Evolutionary conservation across 2,888 invertebrate species (phyloP), one percentile per base, ranked within the genome.

Genomic region (Archips xylosteana): DNA sequence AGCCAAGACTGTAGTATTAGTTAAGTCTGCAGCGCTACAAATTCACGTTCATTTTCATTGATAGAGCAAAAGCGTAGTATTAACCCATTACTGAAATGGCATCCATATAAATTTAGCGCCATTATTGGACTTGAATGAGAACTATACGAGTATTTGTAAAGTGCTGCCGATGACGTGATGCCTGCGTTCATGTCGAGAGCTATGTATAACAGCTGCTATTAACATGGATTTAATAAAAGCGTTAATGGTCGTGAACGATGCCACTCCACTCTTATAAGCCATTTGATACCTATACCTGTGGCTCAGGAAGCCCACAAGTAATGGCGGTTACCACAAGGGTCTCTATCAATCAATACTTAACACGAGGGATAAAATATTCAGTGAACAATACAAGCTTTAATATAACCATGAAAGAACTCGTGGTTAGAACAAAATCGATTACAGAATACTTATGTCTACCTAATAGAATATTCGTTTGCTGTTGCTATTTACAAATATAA

Each of bases 231-330:
- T 61, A 73, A 73, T 69, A 69, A 64, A 62, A 69, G n/a, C 42
- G 10, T 45, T 68, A 73, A 73, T 51, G 59, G 73, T 9, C 23
- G 54, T n/a, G 49, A 73, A 59, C 59, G 68, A 66, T 47, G 47
- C 39, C 62, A 63, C 62, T 61, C 13, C n/a, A 23, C 54, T 47
- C 57, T 32, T 57, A 63, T 72, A 62, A 68, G 69, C 59, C 64
- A 64, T 73, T 64, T 64, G 63, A 64, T 69, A 64, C 23, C 23
- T 23, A 23, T 23, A 23, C 23, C 10, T 57, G 32, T 32, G 32
- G 51, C 23, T 54, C 23, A 23, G 54, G 49, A 54, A 54, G 23
- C 23, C 23, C 23, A 54, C 23, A n/a, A 6, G 5, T 39, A 39
- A 6, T 8, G 23, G 54, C 54, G 15, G 4, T n/a, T 51, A 23